Conservation (phyloP, 2,888 invertebrate genomes). For the Apantesis nais region DNA sequence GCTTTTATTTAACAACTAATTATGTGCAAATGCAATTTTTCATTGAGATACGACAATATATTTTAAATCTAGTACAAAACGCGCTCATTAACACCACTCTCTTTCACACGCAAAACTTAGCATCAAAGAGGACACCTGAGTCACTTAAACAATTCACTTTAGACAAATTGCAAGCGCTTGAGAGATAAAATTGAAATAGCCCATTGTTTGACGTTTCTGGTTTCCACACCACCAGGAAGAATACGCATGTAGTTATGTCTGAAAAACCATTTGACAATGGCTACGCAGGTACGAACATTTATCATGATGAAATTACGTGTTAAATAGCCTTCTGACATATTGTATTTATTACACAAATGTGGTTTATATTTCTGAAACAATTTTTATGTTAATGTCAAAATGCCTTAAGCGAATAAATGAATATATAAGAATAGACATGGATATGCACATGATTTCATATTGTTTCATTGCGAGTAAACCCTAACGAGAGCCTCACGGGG, state of each 20-base stretch:
- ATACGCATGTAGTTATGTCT: conserved; percentile 42
- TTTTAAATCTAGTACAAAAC: conserved; percentile 29
- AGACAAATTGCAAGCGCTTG: conserved; percentile 65
- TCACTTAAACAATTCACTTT: conserved; percentile 58
- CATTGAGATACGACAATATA: neutral
- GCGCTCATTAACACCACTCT: conserved; percentile 35
- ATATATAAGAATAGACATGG: too few relatives aligned
- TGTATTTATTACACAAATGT: neutral
- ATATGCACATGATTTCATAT: too few relatives aligned
- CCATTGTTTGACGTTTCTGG: conserved; percentile 66
- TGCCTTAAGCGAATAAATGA: neutral
- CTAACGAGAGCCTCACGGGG: too few relatives aligned
- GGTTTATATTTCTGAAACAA: neutral
- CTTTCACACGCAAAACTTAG: conserved; percentile 50
- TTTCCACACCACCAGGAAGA: conserved; percentile 67
- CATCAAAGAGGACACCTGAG: conserved; percentile 50
- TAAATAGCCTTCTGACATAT: conserved; percentile 11
- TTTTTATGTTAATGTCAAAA: neutral
- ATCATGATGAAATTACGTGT: conserved; percentile 29
- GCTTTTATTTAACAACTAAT: neutral
- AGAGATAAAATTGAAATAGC: conserved; percentile 61
- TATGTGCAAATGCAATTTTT: neutral
- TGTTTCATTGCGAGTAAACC: too few relatives aligned
- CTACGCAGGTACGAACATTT: conserved; percentile 29
- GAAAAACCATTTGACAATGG: conserved; percentile 48